Base-by-base conservation (phyloP, 2,113 vertebrate genomes). In the Ailurus styani region DNA sequence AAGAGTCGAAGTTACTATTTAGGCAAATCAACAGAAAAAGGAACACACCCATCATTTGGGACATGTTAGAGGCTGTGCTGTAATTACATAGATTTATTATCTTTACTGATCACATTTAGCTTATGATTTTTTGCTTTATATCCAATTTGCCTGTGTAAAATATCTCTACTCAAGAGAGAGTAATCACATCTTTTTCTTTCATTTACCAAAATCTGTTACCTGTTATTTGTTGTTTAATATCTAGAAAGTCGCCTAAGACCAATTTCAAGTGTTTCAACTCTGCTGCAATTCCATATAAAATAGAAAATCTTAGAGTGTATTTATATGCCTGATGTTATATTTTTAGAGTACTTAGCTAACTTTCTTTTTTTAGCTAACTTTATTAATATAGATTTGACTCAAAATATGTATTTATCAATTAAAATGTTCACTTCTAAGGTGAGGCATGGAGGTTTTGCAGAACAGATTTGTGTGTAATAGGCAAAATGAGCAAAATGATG, bases 141-240 rank as follows among this genome's bases (percentile, higher is more conserved):
- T 92, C 70, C 9, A 90, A 45, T 86, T 90, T 90, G 7, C 34
- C 13, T 73, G 13, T 72, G 20, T 73, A 79, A 97, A 87, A 86
- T n/a, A 25, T 91, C 23, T 89, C 83, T 89, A 70, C 34, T 94
- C n/a, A 95, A 79, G 42, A 92, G 17, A 82, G 7, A 90, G 20
- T 73, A 87, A 55, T 82, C n/a, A 55, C 87, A 87, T 87, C 31
- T 90, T 90, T 94, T 94, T 73, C 54, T 10, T 95, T 95, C 42
- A 73, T 84, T 97, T 73, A 73, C 14, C 27, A 66, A 54, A 95
- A 52, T 77, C 52, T 83, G 29, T 95, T 9, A 72, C 12, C 11
- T 91, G 50, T 66, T 93, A 64, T 82, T 70, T 78, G 18, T 60
- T 79, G 47, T 50, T 83, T 85, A 60, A 31, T 87, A 52, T 78